phyloP scores from a whole-genome alignment of 2,113 vertebrate species.

The Triplophysa dalaica region DNA sequence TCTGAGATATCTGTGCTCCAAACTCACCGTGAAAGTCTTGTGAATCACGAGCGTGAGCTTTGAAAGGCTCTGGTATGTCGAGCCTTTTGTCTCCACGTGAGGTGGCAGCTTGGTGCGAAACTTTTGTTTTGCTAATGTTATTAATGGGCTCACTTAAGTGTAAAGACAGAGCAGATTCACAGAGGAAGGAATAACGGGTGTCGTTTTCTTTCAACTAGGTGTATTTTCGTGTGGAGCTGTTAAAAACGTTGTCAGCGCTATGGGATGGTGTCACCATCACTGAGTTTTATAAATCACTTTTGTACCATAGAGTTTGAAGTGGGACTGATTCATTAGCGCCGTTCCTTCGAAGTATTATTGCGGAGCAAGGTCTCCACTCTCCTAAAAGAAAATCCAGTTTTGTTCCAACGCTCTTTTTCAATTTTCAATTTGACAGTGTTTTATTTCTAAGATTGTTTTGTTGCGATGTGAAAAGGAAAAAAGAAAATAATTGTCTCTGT shows the following conservation, averaged over 20 bases:
- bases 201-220: conserved; percentile 52
- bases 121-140: conserved; percentile 49
- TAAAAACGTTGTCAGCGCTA: not conserved
- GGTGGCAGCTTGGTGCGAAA: conserved; percentile 12
- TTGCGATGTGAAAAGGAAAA: too few relatives aligned
- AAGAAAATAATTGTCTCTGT: not conserved
- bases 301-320: conserved; percentile 51
- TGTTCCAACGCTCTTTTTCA: too few relatives aligned
- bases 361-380: not conserved
- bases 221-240: conserved; percentile 16
- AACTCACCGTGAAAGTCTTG: conserved; percentile 40
- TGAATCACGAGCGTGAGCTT: not conserved
- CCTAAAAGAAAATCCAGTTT: too few relatives aligned
- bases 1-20: conserved; percentile 47
- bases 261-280: conserved; percentile 61
- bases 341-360: not conserved
- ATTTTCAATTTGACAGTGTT: too few relatives aligned
- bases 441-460: too few relatives aligned
- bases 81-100: conserved; percentile 7
- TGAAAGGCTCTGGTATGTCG: conserved; percentile 11
- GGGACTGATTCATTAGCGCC: conserved; percentile 1
- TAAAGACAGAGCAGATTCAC: conserved; percentile 37
- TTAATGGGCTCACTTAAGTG: conserved; percentile 44
- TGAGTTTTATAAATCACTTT: conserved; percentile 60
- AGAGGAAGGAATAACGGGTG: conserved; percentile 52